These are phyloP conservation scores for Pomatostomus ruficeps DNA, from an alignment of 2,113 vertebrate genomes.

Conservation along the genomic window DNA sequence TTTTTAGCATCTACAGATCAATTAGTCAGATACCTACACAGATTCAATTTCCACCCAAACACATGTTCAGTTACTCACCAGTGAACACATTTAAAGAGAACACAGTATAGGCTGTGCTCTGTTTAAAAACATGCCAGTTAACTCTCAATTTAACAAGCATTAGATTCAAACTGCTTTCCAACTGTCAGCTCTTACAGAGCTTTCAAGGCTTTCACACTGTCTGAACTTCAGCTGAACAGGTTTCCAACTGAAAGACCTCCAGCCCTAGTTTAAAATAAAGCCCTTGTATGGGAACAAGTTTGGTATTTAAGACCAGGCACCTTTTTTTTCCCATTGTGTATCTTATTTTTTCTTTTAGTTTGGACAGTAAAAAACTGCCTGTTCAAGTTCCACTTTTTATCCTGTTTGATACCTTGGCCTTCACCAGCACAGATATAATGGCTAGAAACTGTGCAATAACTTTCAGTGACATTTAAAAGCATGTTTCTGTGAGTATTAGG, in stretches of 20 bases:
- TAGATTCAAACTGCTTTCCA: background rate
- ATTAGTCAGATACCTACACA: background rate
- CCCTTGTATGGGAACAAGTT: background rate
- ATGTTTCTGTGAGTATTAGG: background rate
- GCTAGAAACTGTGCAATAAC: background rate
- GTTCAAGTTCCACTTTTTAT: background rate
- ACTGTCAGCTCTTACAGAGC: background rate
- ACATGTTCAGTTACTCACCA: background rate
- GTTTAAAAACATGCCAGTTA: background rate
- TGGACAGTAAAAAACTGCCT: background rate
- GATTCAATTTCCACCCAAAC: background rate
- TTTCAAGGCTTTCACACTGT: background rate
- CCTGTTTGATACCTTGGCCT: background rate
- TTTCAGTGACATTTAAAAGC: background rate
- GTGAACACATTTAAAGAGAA: background rate
- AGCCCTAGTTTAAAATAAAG: background rate
- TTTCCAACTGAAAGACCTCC: background rate
- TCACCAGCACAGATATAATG: background rate
- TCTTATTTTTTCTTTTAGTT: background rate
- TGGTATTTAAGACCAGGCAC: background rate
- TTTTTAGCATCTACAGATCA: background rate
- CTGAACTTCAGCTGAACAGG: background rate
- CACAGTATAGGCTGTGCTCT: background rate
- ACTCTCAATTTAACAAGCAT: background rate
- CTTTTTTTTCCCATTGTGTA: too few species aligned